Evolutionary conservation across 2,113 vertebrate genomes (phyloP).

Genomic region (Bostrychus sinensis): DNA sequence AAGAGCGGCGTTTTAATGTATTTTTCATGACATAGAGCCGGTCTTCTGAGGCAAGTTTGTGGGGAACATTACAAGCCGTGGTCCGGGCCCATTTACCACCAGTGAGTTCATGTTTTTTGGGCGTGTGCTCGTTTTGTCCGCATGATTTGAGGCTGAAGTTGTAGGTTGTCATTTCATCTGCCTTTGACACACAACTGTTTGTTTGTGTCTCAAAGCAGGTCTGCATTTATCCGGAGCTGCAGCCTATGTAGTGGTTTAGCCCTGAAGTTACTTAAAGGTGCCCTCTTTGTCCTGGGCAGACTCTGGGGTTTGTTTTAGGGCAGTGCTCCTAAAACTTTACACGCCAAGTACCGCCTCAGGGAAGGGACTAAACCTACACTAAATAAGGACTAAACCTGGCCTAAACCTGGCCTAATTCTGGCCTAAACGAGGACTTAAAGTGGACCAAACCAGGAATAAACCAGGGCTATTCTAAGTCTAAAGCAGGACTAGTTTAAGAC

Average conservation of each 20-base stretch:
- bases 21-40: conserved; percentile 9
- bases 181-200: conserved; percentile 44
- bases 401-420: no score
- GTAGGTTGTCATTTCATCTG: conserved; percentile 58
- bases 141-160: conserved; percentile 59
- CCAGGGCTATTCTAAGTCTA: no score
- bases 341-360: no score
- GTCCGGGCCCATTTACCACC: neutral
- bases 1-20: conserved; percentile 5
- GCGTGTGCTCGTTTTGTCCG: conserved; percentile 40
- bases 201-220: conserved; percentile 45
- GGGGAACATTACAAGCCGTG: conserved; percentile 17
- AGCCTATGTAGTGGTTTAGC: conserved; percentile 46
- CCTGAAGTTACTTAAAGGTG: conserved; percentile 71
- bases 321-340: no score
- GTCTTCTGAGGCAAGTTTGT: conserved; percentile 8
- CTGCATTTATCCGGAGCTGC: conserved; percentile 43
- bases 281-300: conserved; percentile 42
- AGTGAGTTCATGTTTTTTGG: conserved; percentile 19
- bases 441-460: no score
- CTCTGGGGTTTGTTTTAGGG: conserved; percentile 53
- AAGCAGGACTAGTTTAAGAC: no score
- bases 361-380: no score
- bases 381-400: no score
- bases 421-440: no score